Evolutionary conservation across 2,888 invertebrate genomes (phyloP).

Genomic region (Aplocera efformata): DNA sequence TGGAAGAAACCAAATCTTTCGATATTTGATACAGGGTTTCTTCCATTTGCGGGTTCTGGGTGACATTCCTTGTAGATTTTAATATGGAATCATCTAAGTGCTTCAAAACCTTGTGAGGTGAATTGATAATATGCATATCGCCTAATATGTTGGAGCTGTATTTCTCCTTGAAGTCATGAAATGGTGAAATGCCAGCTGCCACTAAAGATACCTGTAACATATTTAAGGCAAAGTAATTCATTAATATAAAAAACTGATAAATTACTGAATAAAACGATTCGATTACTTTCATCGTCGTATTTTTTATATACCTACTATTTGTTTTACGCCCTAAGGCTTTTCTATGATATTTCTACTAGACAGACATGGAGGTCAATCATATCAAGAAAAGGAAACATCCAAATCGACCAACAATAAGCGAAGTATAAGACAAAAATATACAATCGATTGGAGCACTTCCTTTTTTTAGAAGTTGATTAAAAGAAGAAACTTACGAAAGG

Average conservation of each 20-base stretch:
- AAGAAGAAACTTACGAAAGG: conserved; percentile 15
- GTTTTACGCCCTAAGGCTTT: too few relatives aligned
- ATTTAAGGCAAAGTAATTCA: conserved; percentile 1
- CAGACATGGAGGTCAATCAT: too few relatives aligned
- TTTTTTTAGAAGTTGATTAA: too few relatives aligned
- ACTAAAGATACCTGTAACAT: conserved; percentile 42
- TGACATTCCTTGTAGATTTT: conserved; percentile 64
- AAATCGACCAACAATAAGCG: too few relatives aligned
- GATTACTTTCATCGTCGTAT: too few relatives aligned
- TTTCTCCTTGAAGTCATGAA: conserved; percentile 62
- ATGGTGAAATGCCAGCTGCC: conserved; percentile 62
- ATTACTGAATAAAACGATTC: too few relatives aligned
- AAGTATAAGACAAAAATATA: too few relatives aligned
- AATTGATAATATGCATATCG: conserved; percentile 45
- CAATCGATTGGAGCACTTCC: too few relatives aligned
- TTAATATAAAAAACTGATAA: conserved; percentile 1
- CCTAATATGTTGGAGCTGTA: conserved; percentile 38
- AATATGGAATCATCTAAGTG: conserved; percentile 60
- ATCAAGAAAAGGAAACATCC: too few relatives aligned
- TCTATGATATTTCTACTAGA: too few relatives aligned
- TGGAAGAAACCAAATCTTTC: conserved; percentile 67
- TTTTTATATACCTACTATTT: too few relatives aligned
- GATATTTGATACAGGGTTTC: conserved; percentile 67
- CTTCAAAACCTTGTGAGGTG: conserved; percentile 60
- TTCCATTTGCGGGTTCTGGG: conserved; percentile 67